A percentile compares a stretch with the other conserved stretches of the same genome.
Conservation (phyloP, 2,888 invertebrate species). For the Flexamia atlantica region DNA sequence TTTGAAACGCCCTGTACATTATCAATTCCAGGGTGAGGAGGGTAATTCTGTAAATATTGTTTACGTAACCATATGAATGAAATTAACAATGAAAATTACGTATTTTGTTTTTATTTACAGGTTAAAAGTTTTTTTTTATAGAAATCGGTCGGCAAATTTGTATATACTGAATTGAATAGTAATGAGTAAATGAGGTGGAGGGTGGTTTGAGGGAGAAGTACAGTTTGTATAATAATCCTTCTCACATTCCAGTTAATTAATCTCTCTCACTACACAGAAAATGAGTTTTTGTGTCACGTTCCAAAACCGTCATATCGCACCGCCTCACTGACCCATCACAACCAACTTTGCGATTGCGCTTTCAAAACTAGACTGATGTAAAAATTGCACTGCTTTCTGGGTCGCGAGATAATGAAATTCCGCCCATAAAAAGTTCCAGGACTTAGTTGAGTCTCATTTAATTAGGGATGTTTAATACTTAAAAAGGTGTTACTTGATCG, state of each 20-base stretch:
- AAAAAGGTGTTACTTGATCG: no score
- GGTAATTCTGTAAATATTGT: no score
- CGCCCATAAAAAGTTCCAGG: background rate
- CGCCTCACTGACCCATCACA: background rate
- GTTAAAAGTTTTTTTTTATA: no score
- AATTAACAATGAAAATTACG: no score
- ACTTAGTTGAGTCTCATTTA: background rate
- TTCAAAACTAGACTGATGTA: background rate
- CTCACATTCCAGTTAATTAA: background rate
- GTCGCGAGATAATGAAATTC: constrained; percentile 1
- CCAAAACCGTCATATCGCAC: background rate
- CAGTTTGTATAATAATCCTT: background rate
- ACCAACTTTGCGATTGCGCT: background rate
- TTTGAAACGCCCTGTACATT: no score
- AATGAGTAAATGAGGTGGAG: no score
- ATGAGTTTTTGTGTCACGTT: background rate
- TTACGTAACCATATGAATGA: no score
- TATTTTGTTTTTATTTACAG: no score
- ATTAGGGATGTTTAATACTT: no score
- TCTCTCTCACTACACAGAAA: background rate
- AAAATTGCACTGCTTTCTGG: background rate
- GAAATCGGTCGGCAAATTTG: no score
- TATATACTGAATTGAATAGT: no score
- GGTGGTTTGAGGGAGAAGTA: background rate
- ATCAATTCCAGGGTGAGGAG: no score